Base-by-base conservation (phyloP, 2,797 vertebrate genomes). In the Gymnothorax reevesii region DNA sequence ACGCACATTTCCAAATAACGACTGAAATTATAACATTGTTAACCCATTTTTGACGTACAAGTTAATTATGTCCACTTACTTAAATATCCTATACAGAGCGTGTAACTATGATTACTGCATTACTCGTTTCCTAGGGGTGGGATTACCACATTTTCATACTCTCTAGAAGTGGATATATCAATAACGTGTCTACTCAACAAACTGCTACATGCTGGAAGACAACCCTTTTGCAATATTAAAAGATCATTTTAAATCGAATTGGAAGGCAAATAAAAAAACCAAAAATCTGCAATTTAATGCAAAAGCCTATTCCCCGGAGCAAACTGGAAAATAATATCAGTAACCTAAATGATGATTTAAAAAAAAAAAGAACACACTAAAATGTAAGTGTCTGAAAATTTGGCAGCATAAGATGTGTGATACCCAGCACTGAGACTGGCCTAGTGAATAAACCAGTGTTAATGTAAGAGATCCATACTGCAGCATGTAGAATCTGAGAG, bases 191-290 rank as follows among this genome's bases (percentile, higher is more conserved):
- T 86, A 85, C 80, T 59, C 75, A 88, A 87, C 62, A 25, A 49
- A 83, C 93, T 92, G 91, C 83, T 88, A 88, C 94, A 95, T 92
- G 91, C 92, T 94, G 94, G 95, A 95, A 95, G 94, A 94, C 92
- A 75, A 92, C 91, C 91, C 91, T 93, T 93, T 84, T 71, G 62
- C 80, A 84, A 75, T 87, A 85, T 86, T 82, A 87, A 75, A 89
- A 84, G 84, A 49, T 62, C n/a, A 64, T 73, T 87, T 87, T 64
- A 88, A 55, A 64, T 77, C 66, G 79, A 87, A 87, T 42, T 27
- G 57, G 66, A 87, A 87, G 80, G 85, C 73, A 87, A 87, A 87
- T 83, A 80, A 86, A 60, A 69, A 64, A 69, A 27, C 55, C 82
- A 77, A 54, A 88, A 87, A 88, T 62, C 60, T 83, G 33, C 25